phyloP scores from a whole-genome alignment of 35 echinoderm and acorn worm species.

The Stichopus chloronotus region DNA sequence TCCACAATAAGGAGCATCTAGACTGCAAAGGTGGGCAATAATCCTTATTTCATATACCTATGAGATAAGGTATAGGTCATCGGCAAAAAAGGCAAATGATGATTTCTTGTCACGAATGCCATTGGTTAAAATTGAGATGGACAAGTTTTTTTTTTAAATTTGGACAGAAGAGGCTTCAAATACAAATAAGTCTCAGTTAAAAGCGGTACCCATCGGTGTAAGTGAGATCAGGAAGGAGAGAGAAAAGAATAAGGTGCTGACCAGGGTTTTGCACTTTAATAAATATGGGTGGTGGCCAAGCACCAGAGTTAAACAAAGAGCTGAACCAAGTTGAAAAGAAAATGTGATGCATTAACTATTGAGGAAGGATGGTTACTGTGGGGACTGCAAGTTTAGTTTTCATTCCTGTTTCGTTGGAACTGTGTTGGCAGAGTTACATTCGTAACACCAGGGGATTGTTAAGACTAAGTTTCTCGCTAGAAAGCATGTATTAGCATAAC shows the following conservation, averaged over 20 bases:
- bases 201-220: background rate
- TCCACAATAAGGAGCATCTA: background rate
- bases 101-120: background rate
- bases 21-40: background rate
- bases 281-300: background rate
- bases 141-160: too few species aligned
- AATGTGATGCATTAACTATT: background rate
- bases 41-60: background rate
- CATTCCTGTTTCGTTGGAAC: background rate
- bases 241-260: background rate
- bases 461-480: background rate
- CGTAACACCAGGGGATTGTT: background rate
- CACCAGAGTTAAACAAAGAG: background rate
- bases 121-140: background rate
- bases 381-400: background rate
- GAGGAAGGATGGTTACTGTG: background rate
- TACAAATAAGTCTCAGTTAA: too few species aligned
- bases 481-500: background rate
- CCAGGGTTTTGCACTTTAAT: background rate
- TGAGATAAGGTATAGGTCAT: too few species aligned
- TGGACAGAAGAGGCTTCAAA: too few species aligned
- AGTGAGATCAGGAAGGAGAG: background rate
- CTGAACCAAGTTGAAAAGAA: background rate
- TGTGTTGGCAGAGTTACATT: background rate
- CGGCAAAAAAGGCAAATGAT: background rate